A percentile compares a stretch with the other conserved stretches of the same genome.
Conservation (phyloP, 2,888 invertebrate species). For the Cephus pygmeus region DNA sequence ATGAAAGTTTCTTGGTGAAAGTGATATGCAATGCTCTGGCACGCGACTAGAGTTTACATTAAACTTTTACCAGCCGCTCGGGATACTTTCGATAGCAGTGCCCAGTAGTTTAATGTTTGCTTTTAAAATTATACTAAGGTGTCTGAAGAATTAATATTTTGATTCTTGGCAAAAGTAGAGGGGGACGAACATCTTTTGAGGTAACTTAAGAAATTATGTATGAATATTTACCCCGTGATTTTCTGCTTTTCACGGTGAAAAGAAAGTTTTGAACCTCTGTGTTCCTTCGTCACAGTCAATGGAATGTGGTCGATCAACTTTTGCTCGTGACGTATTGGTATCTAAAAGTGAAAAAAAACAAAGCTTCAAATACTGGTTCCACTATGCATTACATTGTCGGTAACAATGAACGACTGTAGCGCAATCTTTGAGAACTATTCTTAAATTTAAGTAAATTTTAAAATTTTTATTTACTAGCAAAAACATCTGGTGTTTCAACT, state of each 20-base stretch:
- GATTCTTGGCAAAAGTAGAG: constrained; percentile 17
- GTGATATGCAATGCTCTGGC: background rate
- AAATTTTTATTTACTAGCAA: background rate
- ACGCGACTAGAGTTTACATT: background rate
- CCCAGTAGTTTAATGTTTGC: background rate
- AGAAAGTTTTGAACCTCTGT: background rate
- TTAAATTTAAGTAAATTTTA: background rate
- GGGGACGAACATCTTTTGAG: background rate
- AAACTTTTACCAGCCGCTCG: background rate
- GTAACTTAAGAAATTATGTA: background rate
- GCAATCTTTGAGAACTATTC: background rate
- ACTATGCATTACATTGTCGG: background rate
- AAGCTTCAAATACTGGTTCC: background rate
- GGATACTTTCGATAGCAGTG: background rate
- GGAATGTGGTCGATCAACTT: background rate
- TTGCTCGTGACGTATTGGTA: background rate
- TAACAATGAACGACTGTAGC: background rate
- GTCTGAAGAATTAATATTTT: background rate
- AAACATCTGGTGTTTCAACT: background rate
- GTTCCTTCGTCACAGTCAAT: background rate
- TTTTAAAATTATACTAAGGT: background rate
- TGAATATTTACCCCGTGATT: background rate
- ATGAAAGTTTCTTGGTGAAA: background rate
- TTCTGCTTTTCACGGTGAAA: background rate
- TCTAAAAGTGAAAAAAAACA: background rate